These are phyloP conservation scores for Craseonycteris thonglongyai DNA, from an alignment of 2,113 vertebrate genomes.

Conservation along the genomic window DNA sequence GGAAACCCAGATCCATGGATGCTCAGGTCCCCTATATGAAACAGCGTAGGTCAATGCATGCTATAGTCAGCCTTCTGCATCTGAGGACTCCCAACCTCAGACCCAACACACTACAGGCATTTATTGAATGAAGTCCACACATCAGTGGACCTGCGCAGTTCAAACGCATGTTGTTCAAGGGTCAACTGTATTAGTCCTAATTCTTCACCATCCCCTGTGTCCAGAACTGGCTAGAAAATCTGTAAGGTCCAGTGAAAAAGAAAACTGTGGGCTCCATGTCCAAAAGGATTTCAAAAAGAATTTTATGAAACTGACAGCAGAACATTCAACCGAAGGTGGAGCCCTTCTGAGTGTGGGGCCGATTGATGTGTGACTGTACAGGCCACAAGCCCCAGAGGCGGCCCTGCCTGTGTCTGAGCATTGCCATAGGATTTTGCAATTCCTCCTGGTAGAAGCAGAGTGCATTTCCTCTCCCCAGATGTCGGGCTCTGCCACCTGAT, in stretches of 20 bases:
- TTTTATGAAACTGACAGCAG: not conserved
- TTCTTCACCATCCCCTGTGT: not conserved
- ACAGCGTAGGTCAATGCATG: not conserved
- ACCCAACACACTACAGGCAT: not conserved
- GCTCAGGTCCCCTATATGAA: not conserved
- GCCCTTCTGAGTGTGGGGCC: not conserved
- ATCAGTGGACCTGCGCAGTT: not conserved
- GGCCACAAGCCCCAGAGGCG: not conserved
- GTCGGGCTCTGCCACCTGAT: rapidly evolving
- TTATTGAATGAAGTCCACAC: not conserved
- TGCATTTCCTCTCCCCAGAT: not conserved
- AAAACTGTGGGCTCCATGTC: not conserved
- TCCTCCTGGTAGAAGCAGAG: not conserved
- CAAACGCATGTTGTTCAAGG: not conserved
- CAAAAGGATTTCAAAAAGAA: no score
- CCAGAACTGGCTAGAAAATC: not conserved
- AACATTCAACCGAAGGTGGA: not conserved
- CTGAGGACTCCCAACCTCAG: not conserved
- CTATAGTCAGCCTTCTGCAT: not conserved
- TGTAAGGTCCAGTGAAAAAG: not conserved
- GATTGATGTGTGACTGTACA: rapidly evolving
- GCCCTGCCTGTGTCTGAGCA: not conserved
- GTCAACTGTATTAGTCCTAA: no score
- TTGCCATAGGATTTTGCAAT: not conserved
- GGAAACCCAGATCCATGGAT: not conserved